phyloP scores from a whole-genome alignment of 2,113 vertebrate genomes.

The Dasyornis broadbenti region DNA sequence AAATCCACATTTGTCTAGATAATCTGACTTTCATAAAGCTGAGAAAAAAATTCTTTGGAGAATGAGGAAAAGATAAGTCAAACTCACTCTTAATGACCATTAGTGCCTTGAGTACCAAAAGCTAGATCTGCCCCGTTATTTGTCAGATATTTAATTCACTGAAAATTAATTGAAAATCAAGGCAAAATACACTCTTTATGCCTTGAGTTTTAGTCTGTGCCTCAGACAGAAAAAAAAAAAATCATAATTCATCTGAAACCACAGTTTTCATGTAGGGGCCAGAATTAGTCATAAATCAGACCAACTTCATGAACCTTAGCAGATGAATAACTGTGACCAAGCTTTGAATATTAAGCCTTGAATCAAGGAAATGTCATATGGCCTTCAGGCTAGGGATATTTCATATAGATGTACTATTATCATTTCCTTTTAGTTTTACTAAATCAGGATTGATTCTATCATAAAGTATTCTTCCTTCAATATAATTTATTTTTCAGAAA shows the following conservation, averaged over 20 bases:
- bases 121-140: neutral
- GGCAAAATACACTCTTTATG: neutral
- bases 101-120: neutral
- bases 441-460: neutral
- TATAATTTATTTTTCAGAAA: neutral
- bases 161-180: neutral
- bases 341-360: neutral
- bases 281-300: conserved; percentile 2
- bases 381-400: neutral
- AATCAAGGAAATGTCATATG: neutral
- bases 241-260: neutral
- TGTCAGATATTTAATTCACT: neutral
- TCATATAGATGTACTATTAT: neutral
- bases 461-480: neutral
- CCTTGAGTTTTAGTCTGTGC: neutral
- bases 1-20: neutral
- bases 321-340: neutral
- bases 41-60: neutral
- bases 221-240: neutral
- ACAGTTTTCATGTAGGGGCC: neutral
- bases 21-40: neutral
- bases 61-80: neutral
- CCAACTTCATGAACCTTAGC: neutral
- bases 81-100: neutral
- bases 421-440: neutral